Base-by-base conservation (phyloP, 2,113 vertebrate species). In the Macaca nemestrina region DNA sequence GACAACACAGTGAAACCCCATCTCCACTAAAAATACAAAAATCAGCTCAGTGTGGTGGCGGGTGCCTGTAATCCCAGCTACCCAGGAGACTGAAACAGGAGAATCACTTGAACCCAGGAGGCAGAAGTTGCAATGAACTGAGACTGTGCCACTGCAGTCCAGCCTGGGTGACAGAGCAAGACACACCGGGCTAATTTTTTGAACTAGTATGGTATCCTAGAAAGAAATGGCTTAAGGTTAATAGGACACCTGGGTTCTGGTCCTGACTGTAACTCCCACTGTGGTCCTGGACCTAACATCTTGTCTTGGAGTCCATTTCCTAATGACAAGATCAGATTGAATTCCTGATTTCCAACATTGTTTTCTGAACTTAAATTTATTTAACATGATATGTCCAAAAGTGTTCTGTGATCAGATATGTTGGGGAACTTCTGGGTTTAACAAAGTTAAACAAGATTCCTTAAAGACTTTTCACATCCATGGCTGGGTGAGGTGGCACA, bases 281-380 rank as follows among this genome's bases (percentile, higher is more conserved):
- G 16, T 45, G 30, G 55, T 79, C 23, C 6, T 43, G 9, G 38
- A 82, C 50, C 52, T 87, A 78, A 64, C 68, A 76, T 40, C 61
- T 50, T 45, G 23, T 32, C 32, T 40, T 38, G 38, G 55, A 17
- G 23, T 93, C 86, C 64, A 48, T 55, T 90, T 86, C 67, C 68
- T 93, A 90, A 68, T 35, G 57, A 72, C 14, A 88, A 57, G 30
- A 61, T 59, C 3, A 85, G 45, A 75, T 0, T 92, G 40, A 95
- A 93, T 80, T 93, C 23, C 20, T 84, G 18, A 85, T 70, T 94
- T 64, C 75, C 32, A 95, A 80, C 93, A 67, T n/a, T 86, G 35
- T 70, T 43, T 88, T 81, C 50, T 85, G 38, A 95, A 8, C 35
- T 67, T 57, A 93, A 8, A 30, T 87, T 94, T 90, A 89, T 87